These are phyloP conservation scores for Masticophis lateralis DNA, from an alignment of 2,797 vertebrate species.

Conservation along the genomic window DNA sequence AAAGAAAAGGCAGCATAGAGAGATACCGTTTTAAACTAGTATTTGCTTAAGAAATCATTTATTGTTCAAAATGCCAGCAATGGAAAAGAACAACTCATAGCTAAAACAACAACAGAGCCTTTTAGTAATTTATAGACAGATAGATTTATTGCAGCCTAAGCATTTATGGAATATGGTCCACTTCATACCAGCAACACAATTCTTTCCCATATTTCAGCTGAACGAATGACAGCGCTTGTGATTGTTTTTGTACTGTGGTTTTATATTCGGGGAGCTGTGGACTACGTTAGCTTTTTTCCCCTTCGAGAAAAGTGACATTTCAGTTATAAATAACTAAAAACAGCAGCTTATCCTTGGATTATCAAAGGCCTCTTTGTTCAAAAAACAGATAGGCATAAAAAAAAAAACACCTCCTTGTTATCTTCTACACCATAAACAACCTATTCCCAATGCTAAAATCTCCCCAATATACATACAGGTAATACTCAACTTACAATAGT, in stretches of 20 bases:
- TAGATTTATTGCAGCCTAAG: neutral
- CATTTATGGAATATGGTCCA: neutral
- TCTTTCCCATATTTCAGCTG: neutral
- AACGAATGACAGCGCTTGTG: neutral
- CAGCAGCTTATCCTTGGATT: neutral
- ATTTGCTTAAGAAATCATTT: neutral
- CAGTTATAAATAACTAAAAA: neutral
- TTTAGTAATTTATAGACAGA: neutral
- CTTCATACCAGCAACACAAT: neutral
- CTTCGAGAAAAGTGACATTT: neutral
- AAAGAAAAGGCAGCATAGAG: neutral
- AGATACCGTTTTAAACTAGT: neutral
- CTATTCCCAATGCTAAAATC: neutral
- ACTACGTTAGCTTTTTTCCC: neutral
- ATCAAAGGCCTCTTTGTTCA: neutral
- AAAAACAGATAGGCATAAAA: neutral
- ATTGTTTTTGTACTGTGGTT: neutral
- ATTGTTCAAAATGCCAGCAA: neutral
- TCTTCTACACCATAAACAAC: neutral
- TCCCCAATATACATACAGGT: neutral
- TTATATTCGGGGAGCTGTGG: neutral
- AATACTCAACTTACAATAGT: neutral
- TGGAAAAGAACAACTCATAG: neutral
- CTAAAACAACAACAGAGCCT: neutral
- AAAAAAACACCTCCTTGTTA: neutral